Percentiles rank a stretch among this genome's conserved stretches.
These are phyloP conservation scores for Paralvinella palmiformis DNA, from an alignment of 1,140 invertebrate genomes.

Conservation along the genomic window DNA sequence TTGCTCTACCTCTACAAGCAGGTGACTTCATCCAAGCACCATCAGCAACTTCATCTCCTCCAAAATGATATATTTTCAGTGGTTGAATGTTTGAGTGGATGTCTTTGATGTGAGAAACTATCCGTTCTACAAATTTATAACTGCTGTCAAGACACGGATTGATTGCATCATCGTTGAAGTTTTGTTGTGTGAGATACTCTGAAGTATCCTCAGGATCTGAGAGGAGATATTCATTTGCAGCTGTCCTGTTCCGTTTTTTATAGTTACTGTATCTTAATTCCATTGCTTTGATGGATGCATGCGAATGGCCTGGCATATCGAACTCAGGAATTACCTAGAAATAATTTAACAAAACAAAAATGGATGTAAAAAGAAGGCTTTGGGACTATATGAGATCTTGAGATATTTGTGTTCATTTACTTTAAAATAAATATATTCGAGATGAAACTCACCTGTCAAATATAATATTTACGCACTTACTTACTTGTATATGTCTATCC, in stretches of 20 bases:
- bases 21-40: constrained; percentile 35
- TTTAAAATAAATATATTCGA: not conserved
- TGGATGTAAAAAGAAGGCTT: no score
- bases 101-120: constrained; percentile 21
- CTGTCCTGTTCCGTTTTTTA: not conserved
- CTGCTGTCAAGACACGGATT: constrained; percentile 42
- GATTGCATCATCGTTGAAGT: constrained; percentile 39
- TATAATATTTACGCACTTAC: not conserved
- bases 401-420: no score
- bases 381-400: no score
- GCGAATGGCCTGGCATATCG: constrained; percentile 40
- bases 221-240: constrained; percentile 15
- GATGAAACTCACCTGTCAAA: no score
- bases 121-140: constrained; percentile 36
- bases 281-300: constrained; percentile 34
- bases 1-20: constrained; percentile 17
- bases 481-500: constrained; percentile 18
- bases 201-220: constrained; percentile 36
- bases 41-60: constrained; percentile 37
- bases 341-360: no score
- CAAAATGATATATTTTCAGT: constrained; percentile 36
- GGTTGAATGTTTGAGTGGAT: constrained; percentile 27
- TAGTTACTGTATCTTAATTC: constrained; percentile 7
- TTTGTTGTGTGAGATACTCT: constrained; percentile 35
- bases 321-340: constrained; percentile 42